These are phyloP conservation scores for Boloria selene DNA, from an alignment of 2,888 invertebrate genomes.

Conservation along the genomic window DNA sequence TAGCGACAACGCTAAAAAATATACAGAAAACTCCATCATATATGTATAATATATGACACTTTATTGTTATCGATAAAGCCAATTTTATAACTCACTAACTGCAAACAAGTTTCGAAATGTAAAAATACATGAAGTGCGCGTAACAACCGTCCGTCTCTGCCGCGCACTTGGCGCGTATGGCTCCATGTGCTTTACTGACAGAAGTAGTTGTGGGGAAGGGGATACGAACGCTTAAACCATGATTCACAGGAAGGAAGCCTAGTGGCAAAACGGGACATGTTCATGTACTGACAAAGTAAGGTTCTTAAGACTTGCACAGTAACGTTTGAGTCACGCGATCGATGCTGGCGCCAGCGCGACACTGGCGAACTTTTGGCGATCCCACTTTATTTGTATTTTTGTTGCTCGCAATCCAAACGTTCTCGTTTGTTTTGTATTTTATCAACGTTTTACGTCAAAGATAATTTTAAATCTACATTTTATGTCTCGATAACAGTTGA, in stretches of 20 bases:
- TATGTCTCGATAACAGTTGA: too few relatives aligned
- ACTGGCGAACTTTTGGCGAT: constrained; percentile 63
- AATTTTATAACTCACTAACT: constrained; percentile 9
- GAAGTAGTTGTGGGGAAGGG: constrained; percentile 48
- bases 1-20: constrained; percentile 60
- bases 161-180: constrained; percentile 50
- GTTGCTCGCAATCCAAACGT: constrained; percentile 36
- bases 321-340: constrained; percentile 67
- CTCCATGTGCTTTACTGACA: constrained; percentile 59
- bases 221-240: constrained; percentile 53
- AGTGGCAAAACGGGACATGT: constrained; percentile 72
- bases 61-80: constrained; percentile 17
- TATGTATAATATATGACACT: constrained; percentile 50
- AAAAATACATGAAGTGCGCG: constrained; percentile 28
- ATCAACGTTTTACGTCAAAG: constrained; percentile 31
- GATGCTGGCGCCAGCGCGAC: constrained; percentile 68
- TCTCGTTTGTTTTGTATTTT: constrained; percentile 37
- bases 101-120: constrained; percentile 30
- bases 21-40: constrained; percentile 63
- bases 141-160: constrained; percentile 48
- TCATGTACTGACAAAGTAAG: constrained; percentile 59
- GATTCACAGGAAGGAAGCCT: constrained; percentile 75
- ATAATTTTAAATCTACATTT: neutral
- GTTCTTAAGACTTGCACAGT: constrained; percentile 48
- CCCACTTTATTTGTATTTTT: constrained; percentile 44